Evolutionary conservation across 2,113 vertebrate genomes (phyloP), one percentile per base, ranked within the genome.

Genomic region (Melanocharis versteri): DNA sequence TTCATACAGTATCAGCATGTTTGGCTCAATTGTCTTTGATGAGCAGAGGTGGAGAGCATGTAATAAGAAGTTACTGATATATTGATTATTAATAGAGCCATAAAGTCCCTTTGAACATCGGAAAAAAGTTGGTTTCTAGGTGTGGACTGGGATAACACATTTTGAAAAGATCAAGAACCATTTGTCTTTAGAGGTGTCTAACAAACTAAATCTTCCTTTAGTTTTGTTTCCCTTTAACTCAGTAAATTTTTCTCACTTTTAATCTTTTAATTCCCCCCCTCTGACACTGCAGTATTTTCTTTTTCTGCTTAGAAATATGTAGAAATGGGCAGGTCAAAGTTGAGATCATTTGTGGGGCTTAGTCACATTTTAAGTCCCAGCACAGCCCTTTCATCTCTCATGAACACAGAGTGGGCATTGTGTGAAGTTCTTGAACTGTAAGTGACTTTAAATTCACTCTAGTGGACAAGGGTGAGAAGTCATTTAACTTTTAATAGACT

Each of bases 281-380:
- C 79, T 8, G 40, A 84, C 48, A 68, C 48, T 37, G n/a, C 71
- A 88, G 80, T 50, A 78, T 88, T 96, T 93, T 91, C 65, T 88
- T 94, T 86, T 85, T 80, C 71, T 60, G 54, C 82, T 93, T 83
- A 70, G 83, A 95, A 94, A 94, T 96, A 94, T 82, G 85, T 92
- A 89, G 93, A 96, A 97, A 90, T 96, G 80, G 90, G 76, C 64
- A 96, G 93, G 94, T 96, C 96, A 97, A 93, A 97, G 93, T 89
- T 96, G 92, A 96, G 79, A 90, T 95, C 20, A 23, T 93, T 95
- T 96, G 83, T 75, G 88, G 48, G 83, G 86, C 88, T 95, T 95
- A 95, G 83, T 87, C 80, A 53, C 80, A 84, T 76, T 94, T 71
- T 73, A 90, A 95, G 94, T 90, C 86, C 80, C 60, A 94, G 88